Base-by-base conservation (phyloP, 2,113 vertebrate species). In the Fukomys damarensis region DNA sequence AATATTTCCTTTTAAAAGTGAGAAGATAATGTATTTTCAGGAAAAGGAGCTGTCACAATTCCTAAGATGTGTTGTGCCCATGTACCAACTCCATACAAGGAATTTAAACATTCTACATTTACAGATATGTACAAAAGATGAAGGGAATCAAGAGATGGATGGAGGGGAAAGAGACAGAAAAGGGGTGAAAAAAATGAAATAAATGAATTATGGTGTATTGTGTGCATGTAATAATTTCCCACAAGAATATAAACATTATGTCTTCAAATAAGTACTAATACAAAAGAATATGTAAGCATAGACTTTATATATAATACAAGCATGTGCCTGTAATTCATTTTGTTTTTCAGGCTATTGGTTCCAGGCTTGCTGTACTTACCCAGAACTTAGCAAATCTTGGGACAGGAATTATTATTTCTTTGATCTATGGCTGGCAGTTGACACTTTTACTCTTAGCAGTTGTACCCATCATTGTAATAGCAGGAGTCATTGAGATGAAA, bases 361-460 rank as follows among this genome's bases (percentile, higher is more conserved):
- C 98, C 81, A 99, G 99, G 80, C 82, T 99, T 97, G 99, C 99
- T 66, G 93, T 98, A 4, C 93, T 99, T 87, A 95, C 98, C 38
- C 99, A 99, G 98, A 99, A 99, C 38, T 0, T 99, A 49, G 99
- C 99, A 96, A 99, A 99, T 98, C 97, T 99, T 96, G 99, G 99
- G 65, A 99, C 99, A 84, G 98, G 99, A 76, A 82, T 99, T 89
- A 97, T 99, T 82, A 99, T 99, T 95, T 98, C 99, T 16, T 99
- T 99, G 1, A 35, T 99, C 83, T 99, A 99, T 13, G 99, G 99
- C 97, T 99, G 99, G 99, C 99, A 99, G 89, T 97, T 99, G 93
- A 99, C 99, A 2, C 98, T 99, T 28, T 97, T 99, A 11, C 98
- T 99, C 91, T 96, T 99, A 96, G 98, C 98, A 9, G 98, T 99